Base-by-base conservation (phyloP, 2,888 invertebrate genomes). In the Hirtodrosophila duncani region DNA sequence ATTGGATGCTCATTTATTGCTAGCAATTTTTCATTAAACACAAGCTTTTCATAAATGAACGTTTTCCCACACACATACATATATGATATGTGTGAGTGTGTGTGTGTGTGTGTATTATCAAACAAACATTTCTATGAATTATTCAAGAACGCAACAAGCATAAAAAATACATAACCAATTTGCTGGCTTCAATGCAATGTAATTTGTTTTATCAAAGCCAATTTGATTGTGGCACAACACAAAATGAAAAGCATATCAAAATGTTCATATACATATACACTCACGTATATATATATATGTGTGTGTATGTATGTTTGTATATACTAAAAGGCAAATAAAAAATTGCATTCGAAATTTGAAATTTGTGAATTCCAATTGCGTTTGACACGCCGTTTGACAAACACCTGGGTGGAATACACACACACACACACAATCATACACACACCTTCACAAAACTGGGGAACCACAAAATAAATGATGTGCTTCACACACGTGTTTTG, bases 401-500 rank as follows among this genome's bases (percentile, higher is more conserved):
- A 33, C 23, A 24, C 24, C 10, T 20, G 7, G 7, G 4, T 4
- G 20, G 4, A 42, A 37, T 24, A 21, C 23, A 11, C 30, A 18
- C 13, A 18, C 49, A 61, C 51, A 46, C 44, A 56, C 37, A 33
- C 30, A 26, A 27, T 9, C 41, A 52, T 34, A 36, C 34, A 29
- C 17, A 27, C 26, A 59, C 41, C 45, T 60, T 53, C 41, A 57
- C 50, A 26, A 48, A 53, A 34, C 16, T 24, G 38, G 48, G 38
- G 24, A 51, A 41, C 41, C 60, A 39, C 81, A 80, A 72, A 65
- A 72, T 78, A 72, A 72, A 72, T 72, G 68, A 72, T 77, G 78
- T 56, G n/a, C n/a, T n/a, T 50, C 42, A 50, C 69, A 77, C 72
- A 72, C 81, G 72, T 72, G 72, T 78, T 77, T 58, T 62, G 81